Conservation (phyloP, 2,888 invertebrate species). For the Tetragnatha montana region DNA sequence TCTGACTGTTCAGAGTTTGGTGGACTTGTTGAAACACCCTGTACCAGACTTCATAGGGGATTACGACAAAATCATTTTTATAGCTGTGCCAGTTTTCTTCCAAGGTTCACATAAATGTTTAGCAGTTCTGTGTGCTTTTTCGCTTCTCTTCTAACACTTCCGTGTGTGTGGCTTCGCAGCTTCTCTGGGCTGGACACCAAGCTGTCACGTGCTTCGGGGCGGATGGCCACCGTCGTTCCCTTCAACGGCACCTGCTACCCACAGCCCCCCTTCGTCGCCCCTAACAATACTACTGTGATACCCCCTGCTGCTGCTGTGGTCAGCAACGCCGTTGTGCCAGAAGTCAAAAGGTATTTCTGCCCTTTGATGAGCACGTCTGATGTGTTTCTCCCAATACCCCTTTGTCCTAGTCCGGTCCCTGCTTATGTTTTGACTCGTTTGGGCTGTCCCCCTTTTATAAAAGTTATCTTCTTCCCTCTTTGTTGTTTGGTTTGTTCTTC, state of each 20-base stretch:
- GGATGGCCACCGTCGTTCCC: constrained; percentile 7
- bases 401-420: not conserved
- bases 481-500: too few relatives aligned
- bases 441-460: too few relatives aligned
- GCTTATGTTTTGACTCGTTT: not conserved
- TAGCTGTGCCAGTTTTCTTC: too few relatives aligned
- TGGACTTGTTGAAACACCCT: too few relatives aligned
- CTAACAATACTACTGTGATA: not conserved
- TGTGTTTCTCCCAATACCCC: not conserved
- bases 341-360: constrained; percentile 21
- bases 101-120: too few relatives aligned
- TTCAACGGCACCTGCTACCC: constrained; percentile 19
- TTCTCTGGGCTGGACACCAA: constrained; percentile 55
- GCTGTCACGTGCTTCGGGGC: constrained; percentile 52
- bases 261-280: not conserved
- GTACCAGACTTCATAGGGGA: too few relatives aligned
- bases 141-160: too few relatives aligned
- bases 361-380: not conserved
- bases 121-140: too few relatives aligned
- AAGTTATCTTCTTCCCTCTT: too few relatives aligned
- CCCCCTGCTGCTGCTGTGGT: not conserved
- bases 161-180: constrained; percentile 3
- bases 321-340: not conserved
- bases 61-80: too few relatives aligned
- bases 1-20: too few relatives aligned